These are phyloP conservation scores for Adrianichthys oophorus DNA, from an alignment of 2,797 vertebrate genomes.

Conservation along the genomic window DNA sequence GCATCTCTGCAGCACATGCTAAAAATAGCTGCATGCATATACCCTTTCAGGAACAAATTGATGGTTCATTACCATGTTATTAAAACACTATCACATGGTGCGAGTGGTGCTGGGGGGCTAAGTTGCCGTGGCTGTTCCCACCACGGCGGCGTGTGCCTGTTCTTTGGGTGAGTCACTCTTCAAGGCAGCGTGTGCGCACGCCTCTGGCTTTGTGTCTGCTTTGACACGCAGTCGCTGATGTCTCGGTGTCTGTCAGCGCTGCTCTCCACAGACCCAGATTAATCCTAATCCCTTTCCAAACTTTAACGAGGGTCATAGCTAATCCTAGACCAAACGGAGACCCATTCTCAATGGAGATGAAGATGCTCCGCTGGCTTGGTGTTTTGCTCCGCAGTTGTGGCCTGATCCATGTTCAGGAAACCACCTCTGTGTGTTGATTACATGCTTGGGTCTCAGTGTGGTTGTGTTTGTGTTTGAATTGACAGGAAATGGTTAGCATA, in stretches of 20 bases:
- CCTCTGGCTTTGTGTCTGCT: conserved; percentile 56
- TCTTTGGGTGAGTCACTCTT: conserved; percentile 56
- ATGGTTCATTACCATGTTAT: conserved; percentile 49
- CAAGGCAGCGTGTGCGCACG: conserved; percentile 28
- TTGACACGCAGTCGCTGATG: conserved; percentile 51
- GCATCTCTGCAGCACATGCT: conserved; percentile 31
- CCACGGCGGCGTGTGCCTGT: conserved; percentile 29
- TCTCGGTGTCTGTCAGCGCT: conserved; percentile 48
- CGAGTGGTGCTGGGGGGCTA: conserved; percentile 40
- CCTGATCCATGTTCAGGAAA: conserved; percentile 49
- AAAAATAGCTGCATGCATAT: conserved; percentile 56
- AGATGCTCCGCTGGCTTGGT: conserved; percentile 37
- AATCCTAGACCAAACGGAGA: conserved; percentile 53
- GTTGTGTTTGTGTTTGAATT: conserved; percentile 61
- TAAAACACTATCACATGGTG: conserved; percentile 36
- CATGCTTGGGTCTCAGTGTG: conserved; percentile 58
- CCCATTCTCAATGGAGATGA: conserved; percentile 21
- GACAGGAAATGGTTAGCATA: conserved; percentile 65
- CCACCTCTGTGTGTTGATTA: conserved; percentile 65
- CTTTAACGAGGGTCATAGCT: conserved; percentile 43
- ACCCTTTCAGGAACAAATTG: conserved; percentile 36
- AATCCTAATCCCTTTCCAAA: conserved; percentile 65
- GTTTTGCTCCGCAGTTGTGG: conserved; percentile 22
- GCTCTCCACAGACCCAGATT: conserved; percentile 51
- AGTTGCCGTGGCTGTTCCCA: conserved; percentile 39